Percentiles rank a stretch among this genome's conserved stretches.
phyloP scores from a whole-genome alignment of 2,888 invertebrate genomes.

The Heliconius hortense region DNA sequence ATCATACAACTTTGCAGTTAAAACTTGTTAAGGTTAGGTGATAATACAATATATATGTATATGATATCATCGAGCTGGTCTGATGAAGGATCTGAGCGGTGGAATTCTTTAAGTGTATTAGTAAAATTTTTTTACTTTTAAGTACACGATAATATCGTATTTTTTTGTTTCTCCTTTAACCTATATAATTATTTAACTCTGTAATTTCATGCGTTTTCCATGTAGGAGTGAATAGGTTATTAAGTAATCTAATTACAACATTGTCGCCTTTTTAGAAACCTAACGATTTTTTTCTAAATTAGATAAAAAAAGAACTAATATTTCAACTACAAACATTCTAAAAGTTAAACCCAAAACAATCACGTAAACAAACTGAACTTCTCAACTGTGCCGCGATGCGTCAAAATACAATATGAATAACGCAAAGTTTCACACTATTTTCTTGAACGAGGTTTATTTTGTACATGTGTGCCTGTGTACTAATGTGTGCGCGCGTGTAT shows the following conservation, averaged over 20 bases:
- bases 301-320: background rate
- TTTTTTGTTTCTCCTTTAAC: background rate
- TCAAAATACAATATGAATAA: constrained; percentile 3
- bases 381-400: background rate
- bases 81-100: too few relatives aligned
- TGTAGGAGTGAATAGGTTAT: too few relatives aligned
- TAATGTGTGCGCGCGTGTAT: constrained; percentile 33
- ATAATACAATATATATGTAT: too few relatives aligned
- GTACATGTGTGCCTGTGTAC: constrained; percentile 36
- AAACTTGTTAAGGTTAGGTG: too few relatives aligned
- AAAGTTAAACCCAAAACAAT: background rate
- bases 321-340: background rate
- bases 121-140: too few relatives aligned
- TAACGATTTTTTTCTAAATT: background rate
- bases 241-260: too few relatives aligned
- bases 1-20: too few relatives aligned
- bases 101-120: too few relatives aligned
- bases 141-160: background rate
- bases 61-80: too few relatives aligned
- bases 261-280: background rate
- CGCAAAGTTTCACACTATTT: constrained; percentile 44
- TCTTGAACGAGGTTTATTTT: constrained; percentile 38
- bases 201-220: too few relatives aligned
- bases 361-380: background rate
- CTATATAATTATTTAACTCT: background rate